A percentile compares a stretch with the other conserved stretches of the same genome.
These are phyloP conservation scores for Laupala kohalensis DNA, from an alignment of 1,140 invertebrate species.

Conservation along the genomic window DNA sequence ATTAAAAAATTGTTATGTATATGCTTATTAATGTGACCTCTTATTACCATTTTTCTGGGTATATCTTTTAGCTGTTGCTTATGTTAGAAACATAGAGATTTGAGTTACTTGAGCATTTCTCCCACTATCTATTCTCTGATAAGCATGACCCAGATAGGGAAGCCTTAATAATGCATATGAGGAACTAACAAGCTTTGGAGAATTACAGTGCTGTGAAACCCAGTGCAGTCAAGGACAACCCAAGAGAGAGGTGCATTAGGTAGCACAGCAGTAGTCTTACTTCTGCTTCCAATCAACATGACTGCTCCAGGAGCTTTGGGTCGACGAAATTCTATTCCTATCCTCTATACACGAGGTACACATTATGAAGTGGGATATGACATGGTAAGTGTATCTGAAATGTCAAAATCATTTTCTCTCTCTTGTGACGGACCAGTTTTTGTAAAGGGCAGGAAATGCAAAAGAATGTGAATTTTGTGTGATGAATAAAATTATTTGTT, in stretches of 20 bases:
- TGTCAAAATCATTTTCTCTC: too few relatives aligned
- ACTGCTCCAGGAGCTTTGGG: conserved; percentile 24
- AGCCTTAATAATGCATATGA: background rate
- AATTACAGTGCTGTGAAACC: background rate
- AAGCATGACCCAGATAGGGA: background rate
- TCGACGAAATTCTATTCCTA: conserved; percentile 53
- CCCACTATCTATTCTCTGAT: background rate
- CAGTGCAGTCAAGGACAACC: background rate
- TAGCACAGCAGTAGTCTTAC: background rate
- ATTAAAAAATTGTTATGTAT: too few relatives aligned
- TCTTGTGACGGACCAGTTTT: too few relatives aligned
- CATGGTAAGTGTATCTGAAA: conserved; percentile 51
- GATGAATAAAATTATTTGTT: too few relatives aligned
- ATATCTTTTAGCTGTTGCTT: too few relatives aligned
- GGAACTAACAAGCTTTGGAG: background rate
- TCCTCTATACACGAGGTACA: conserved; percentile 60
- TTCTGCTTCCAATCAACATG: conserved; percentile 4
- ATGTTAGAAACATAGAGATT: too few relatives aligned
- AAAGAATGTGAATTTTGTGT: too few relatives aligned
- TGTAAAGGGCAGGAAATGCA: too few relatives aligned
- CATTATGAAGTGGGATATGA: conserved; percentile 77
- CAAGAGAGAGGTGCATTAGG: background rate
- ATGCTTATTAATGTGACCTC: too few relatives aligned
- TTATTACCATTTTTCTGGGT: too few relatives aligned
- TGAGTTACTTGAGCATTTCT: too few relatives aligned